These are phyloP conservation scores for Dermolepida albohirtum DNA, from an alignment of 2,888 invertebrate genomes.

Conservation along the genomic window DNA sequence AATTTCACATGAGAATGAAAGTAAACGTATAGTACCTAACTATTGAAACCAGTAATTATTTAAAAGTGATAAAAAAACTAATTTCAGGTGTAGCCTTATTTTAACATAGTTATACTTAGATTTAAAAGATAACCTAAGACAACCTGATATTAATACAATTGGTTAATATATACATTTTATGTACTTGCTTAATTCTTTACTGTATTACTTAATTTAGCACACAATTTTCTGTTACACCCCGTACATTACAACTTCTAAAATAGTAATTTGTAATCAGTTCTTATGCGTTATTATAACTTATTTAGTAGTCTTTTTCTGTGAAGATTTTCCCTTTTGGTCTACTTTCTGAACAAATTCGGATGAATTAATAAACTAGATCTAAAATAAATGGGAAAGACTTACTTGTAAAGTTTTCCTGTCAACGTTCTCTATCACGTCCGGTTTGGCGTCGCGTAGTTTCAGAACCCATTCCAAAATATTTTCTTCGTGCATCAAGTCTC, in stretches of 20 bases:
- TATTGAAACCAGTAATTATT: too few species aligned
- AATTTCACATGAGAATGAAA: too few species aligned
- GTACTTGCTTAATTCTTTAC: too few species aligned
- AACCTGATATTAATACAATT: too few species aligned
- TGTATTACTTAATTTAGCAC: too few species aligned
- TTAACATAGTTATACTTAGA: too few species aligned
- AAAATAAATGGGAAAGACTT: conserved; percentile 38
- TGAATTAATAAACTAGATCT: conserved; percentile 6
- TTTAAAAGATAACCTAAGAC: too few species aligned
- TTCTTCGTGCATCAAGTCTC: conserved; percentile 92
- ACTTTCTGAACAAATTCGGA: conserved; percentile 16
- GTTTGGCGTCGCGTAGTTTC: conserved; percentile 83
- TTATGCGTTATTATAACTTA: conserved; percentile 4
- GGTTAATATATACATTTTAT: too few species aligned
- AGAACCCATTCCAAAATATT: conserved; percentile 91
- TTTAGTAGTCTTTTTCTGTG: conserved; percentile 34
- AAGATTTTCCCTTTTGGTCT: conserved; percentile 29
- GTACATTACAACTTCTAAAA: conserved; percentile 5
- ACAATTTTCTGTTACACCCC: background rate
- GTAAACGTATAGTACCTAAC: too few species aligned
- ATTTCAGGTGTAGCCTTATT: too few species aligned
- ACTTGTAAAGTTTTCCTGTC: conserved; percentile 88
- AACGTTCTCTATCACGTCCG: conserved; percentile 91
- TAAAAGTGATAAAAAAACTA: too few species aligned
- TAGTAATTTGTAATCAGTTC: conserved; percentile 17